Evolutionary conservation across 2,797 vertebrate species (phyloP).

Genomic region (Cynodonichthys magdalenae): DNA sequence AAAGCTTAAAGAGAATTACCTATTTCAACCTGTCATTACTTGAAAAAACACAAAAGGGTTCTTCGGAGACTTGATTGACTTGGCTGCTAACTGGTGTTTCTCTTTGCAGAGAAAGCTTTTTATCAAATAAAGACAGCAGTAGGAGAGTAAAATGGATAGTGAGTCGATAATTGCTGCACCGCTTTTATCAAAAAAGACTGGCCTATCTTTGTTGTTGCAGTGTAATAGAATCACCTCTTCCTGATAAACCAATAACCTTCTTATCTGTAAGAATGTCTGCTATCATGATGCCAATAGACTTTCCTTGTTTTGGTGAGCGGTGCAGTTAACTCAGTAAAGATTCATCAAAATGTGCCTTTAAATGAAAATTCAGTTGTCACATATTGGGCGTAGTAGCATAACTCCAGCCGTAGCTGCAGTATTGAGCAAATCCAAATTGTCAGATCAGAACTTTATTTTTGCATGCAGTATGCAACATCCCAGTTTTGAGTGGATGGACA

Average conservation of each 20-base stretch:
- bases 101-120: conserved; percentile 16
- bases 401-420: conserved; percentile 22
- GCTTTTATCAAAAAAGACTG: conserved; percentile 20
- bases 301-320: conserved; percentile 6
- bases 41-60: conserved; percentile 24
- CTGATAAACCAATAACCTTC: conserved; percentile 60
- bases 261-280: conserved; percentile 45
- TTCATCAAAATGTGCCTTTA: conserved; percentile 11
- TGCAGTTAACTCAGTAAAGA: conserved; percentile 11
- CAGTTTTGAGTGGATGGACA: conserved; percentile 58
- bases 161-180: conserved; percentile 37
- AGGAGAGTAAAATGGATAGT: conserved; percentile 29
- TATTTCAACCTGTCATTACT: conserved; percentile 27
- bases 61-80: conserved; percentile 29
- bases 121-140: conserved; percentile 19
- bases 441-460: conserved; percentile 69
- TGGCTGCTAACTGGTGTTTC: conserved; percentile 12
- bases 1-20: conserved; percentile 20
- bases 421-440: conserved; percentile 36
- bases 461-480: conserved; percentile 71
- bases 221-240: conserved; percentile 46
- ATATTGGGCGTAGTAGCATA: conserved; percentile 3
- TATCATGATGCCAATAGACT: conserved; percentile 37
- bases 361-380: conserved; percentile 21
- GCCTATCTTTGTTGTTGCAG: conserved; percentile 37